Evolutionary conservation across 1,140 invertebrate genomes (phyloP).

Genomic region (Drosophila santomea): DNA sequence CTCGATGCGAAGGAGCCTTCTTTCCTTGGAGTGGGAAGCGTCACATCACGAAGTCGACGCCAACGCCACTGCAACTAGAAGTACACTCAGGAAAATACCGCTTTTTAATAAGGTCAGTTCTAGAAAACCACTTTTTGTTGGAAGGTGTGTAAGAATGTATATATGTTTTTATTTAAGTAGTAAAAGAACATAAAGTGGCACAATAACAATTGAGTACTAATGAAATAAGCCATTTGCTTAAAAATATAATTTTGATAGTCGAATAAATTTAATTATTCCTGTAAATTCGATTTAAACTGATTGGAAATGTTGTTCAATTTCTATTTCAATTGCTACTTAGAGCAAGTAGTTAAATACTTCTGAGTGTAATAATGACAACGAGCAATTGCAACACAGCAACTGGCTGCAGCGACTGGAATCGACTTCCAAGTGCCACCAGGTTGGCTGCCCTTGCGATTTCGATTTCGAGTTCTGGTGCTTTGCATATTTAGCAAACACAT

Average conservation of each 20-base stretch:
- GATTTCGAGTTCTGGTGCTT: slow-evolving; percentile 65
- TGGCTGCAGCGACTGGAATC: slow-evolving; percentile 33
- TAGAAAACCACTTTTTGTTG: too few species aligned
- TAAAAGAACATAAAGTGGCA: not conserved
- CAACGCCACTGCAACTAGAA: slow-evolving; percentile 47
- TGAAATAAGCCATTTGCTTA: not conserved
- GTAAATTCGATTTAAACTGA: too few species aligned
- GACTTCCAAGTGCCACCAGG: slow-evolving; percentile 51
- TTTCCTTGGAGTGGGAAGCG: slow-evolving; percentile 65
- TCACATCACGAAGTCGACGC: slow-evolving; percentile 80
- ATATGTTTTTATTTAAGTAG: not conserved
- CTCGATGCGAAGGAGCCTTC: slow-evolving; percentile 44
- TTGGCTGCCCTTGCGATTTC: slow-evolving; percentile 41
- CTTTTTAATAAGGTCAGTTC: too few species aligned
- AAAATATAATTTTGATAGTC: too few species aligned
- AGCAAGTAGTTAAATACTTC: not conserved
- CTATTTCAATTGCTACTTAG: too few species aligned
- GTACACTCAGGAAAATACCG: not conserved
- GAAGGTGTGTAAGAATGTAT: too few species aligned
- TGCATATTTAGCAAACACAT: slow-evolving; percentile 82
- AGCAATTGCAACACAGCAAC: slow-evolving; percentile 11
- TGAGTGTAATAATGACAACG: slow-evolving; percentile 25
- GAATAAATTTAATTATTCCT: too few species aligned
- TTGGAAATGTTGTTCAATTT: too few species aligned
- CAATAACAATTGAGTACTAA: too few species aligned